Evolutionary conservation across 2,797 vertebrate genomes (phyloP).

Genomic region (Bovichtus diacanthus): DNA sequence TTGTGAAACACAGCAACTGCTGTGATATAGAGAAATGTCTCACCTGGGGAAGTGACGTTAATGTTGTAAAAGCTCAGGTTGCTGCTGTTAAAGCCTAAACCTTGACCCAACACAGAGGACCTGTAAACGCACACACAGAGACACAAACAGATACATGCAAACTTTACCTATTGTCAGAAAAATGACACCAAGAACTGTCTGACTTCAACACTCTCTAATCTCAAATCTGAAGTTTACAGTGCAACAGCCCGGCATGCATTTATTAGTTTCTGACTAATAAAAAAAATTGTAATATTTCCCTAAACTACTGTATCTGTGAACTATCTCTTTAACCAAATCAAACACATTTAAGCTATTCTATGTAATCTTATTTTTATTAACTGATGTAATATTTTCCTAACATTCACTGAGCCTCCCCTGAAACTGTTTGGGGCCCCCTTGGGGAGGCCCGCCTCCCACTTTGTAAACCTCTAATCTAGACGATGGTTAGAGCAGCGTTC

Average conservation of each 20-base stretch:
- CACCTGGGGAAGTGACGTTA: conserved; percentile 74
- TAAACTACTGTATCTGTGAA: too few species aligned
- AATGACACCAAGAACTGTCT: neutral
- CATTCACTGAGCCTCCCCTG: too few species aligned
- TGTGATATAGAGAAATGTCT: conserved; percentile 17
- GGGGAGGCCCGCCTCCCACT: too few species aligned
- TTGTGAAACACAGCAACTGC: neutral
- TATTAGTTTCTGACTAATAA: too few species aligned
- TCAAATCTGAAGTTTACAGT: too few species aligned
- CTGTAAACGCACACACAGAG: conserved; percentile 64
- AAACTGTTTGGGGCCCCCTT: too few species aligned
- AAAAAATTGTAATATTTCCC: too few species aligned
- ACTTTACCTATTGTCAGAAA: neutral
- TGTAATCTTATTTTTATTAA: too few species aligned
- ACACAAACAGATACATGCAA: too few species aligned
- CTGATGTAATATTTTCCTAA: too few species aligned
- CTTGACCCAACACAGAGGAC: conserved; percentile 60
- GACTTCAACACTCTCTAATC: conserved; percentile 7
- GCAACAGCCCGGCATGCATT: neutral
- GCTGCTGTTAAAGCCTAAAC: conserved; percentile 72
- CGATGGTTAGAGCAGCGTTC: neutral
- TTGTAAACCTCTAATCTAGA: neutral
- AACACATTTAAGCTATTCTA: too few species aligned
- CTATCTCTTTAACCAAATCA: too few species aligned
- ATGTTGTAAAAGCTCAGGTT: conserved; percentile 64